Evolutionary conservation across 2,888 invertebrate genomes (phyloP).

Genomic region (Macaria notata): DNA sequence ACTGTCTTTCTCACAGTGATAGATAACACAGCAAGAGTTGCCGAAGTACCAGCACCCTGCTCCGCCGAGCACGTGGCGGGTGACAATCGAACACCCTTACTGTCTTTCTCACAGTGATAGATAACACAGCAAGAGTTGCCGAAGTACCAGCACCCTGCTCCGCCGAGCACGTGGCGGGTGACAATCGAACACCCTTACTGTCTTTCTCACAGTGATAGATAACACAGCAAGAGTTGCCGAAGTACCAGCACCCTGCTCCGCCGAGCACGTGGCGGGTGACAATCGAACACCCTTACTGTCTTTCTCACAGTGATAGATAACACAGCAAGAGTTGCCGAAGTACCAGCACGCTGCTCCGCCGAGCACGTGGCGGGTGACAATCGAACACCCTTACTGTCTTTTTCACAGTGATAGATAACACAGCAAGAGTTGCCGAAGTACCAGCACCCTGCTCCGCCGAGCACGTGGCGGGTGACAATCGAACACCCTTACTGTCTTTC

Average conservation of each 20-base stretch:
- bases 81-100: slow-evolving; percentile 48
- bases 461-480: slow-evolving; percentile 52
- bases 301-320: too few relatives aligned
- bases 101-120: too few relatives aligned
- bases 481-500: slow-evolving; percentile 9
- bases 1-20: too few relatives aligned
- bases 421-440: slow-evolving; percentile 34
- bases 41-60: slow-evolving; percentile 41
- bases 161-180: slow-evolving; percentile 43
- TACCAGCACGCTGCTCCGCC: slow-evolving; percentile 40
- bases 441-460: slow-evolving; percentile 39
- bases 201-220: too few relatives aligned
- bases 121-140: slow-evolving; percentile 14
- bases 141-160: slow-evolving; percentile 42
- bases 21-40: slow-evolving; percentile 6
- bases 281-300: slow-evolving; percentile 39
- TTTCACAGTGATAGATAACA: too few relatives aligned
- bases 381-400: slow-evolving; percentile 30
- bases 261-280: slow-evolving; percentile 47
- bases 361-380: slow-evolving; percentile 50
- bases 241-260: slow-evolving; percentile 40
- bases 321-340: slow-evolving; percentile 30
- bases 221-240: slow-evolving; percentile 25
- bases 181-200: slow-evolving; percentile 45
- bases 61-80: slow-evolving; percentile 42